These are phyloP conservation scores for Stenodera caucasica DNA, from an alignment of 2,888 invertebrate genomes.

Conservation along the genomic window DNA sequence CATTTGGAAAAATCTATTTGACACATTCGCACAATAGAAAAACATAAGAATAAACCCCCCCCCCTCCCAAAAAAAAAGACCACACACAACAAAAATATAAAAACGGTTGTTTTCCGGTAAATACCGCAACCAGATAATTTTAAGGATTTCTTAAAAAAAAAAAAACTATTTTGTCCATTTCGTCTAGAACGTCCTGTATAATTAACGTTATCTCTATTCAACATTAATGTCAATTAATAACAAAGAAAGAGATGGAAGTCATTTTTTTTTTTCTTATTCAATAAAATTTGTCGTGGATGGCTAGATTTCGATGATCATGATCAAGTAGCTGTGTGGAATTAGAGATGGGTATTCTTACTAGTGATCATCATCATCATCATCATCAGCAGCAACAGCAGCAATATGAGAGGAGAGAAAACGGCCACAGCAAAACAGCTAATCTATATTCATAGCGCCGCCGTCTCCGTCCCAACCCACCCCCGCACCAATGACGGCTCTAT, in stretches of 20 bases:
- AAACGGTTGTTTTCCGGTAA: neutral
- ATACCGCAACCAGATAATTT: neutral
- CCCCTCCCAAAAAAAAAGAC: slow-evolving; percentile 23
- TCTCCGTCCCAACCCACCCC: slow-evolving; percentile 39
- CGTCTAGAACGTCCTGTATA: neutral
- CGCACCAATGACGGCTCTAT: slow-evolving; percentile 53
- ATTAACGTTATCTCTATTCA: neutral
- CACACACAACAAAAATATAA: slow-evolving; percentile 23
- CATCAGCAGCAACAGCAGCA: slow-evolving; percentile 13
- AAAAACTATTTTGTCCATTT: too few species aligned
- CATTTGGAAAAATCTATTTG: slow-evolving; percentile 45
- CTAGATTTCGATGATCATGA: slow-evolving; percentile 16
- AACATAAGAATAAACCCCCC: slow-evolving; percentile 25
- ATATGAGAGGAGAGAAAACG: slow-evolving; percentile 16
- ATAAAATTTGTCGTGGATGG: too few species aligned
- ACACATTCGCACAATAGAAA: slow-evolving; percentile 42
- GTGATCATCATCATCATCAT: slow-evolving; percentile 9
- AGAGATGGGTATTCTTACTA: too few species aligned
- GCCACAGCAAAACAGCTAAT: slow-evolving; percentile 59
- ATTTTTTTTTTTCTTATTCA: too few species aligned
- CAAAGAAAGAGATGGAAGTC: neutral
- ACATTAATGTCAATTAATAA: neutral
- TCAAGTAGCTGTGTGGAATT: too few species aligned
- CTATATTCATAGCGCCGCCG: slow-evolving; percentile 58
- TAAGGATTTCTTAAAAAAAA: too few species aligned